A percentile compares a stretch with the other conserved stretches of the same genome.
phyloP scores from a whole-genome alignment of 2,113 vertebrate species.

The Strigops habroptila region DNA sequence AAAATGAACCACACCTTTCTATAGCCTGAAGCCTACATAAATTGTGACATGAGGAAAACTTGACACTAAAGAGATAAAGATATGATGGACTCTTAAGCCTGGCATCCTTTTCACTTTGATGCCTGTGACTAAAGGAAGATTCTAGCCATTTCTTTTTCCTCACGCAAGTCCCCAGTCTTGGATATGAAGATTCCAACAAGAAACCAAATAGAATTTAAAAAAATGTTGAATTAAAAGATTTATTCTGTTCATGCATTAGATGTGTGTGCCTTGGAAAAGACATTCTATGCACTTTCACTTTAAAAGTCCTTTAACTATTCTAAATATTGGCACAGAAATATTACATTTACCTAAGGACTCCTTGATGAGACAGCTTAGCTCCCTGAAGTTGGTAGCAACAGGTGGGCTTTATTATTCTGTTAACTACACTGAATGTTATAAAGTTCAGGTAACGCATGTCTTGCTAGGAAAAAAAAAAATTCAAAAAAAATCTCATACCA shows the following conservation, averaged over 20 bases:
- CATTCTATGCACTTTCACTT: not conserved
- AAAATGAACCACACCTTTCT: conserved; percentile 1
- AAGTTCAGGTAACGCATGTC: not conserved
- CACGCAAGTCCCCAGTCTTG: not conserved
- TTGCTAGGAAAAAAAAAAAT: not conserved
- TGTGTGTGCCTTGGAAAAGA: not conserved
- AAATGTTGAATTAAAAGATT: not conserved
- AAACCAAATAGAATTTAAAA: not conserved
- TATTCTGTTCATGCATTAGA: not conserved
- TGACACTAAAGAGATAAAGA: not conserved
- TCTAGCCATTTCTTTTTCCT: not conserved
- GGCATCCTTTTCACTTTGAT: not conserved
- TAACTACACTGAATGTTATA: not conserved
- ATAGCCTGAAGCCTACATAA: not conserved
- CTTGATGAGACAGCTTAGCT: not conserved
- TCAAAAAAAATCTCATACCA: not conserved
- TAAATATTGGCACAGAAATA: not conserved
- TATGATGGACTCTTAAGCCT: not conserved
- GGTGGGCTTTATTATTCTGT: not conserved
- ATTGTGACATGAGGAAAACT: not conserved
- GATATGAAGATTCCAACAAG: not conserved
- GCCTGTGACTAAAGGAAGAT: not conserved
- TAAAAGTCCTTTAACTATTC: not conserved
- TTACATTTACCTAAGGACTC: not conserved
- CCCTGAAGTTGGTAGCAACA: not conserved